These are phyloP conservation scores for Tetanocera ferruginea DNA, from an alignment of 2,888 invertebrate species.

Conservation along the genomic window DNA sequence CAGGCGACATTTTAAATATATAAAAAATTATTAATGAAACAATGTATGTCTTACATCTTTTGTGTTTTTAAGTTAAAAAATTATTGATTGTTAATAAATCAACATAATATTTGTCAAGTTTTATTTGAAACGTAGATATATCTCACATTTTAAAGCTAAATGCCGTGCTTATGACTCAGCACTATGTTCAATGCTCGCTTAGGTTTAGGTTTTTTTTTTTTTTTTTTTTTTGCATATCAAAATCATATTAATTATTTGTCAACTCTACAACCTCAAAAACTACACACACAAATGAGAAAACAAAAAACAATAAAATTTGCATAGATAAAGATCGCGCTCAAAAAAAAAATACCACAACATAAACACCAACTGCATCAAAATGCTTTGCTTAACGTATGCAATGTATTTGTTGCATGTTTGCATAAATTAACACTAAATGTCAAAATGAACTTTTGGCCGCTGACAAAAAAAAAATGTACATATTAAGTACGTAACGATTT, in stretches of 20 bases:
- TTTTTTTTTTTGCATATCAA: neutral
- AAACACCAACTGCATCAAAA: neutral
- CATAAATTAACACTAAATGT: constrained; percentile 46
- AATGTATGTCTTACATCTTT: too few relatives aligned
- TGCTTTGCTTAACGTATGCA: neutral
- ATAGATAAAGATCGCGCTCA: neutral
- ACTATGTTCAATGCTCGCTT: neutral
- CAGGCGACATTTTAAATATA: too few relatives aligned
- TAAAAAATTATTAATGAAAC: too few relatives aligned
- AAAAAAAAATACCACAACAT: neutral
- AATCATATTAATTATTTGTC: constrained; percentile 19
- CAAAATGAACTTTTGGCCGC: constrained; percentile 34
- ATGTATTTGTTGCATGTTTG: constrained; percentile 33
- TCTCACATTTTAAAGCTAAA: neutral
- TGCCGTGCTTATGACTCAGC: neutral
- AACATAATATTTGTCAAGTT: too few relatives aligned
- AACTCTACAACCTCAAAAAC: neutral
- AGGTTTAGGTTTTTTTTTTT: neutral
- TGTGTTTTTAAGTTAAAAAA: too few relatives aligned
- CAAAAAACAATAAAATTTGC: neutral
- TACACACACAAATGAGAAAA: neutral
- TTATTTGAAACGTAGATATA: too few relatives aligned
- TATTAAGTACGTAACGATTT: neutral
- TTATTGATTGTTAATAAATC: too few relatives aligned
- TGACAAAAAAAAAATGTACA: neutral